Conservation (phyloP, 2,888 invertebrate species). For the Nomada hirtipes region DNA sequence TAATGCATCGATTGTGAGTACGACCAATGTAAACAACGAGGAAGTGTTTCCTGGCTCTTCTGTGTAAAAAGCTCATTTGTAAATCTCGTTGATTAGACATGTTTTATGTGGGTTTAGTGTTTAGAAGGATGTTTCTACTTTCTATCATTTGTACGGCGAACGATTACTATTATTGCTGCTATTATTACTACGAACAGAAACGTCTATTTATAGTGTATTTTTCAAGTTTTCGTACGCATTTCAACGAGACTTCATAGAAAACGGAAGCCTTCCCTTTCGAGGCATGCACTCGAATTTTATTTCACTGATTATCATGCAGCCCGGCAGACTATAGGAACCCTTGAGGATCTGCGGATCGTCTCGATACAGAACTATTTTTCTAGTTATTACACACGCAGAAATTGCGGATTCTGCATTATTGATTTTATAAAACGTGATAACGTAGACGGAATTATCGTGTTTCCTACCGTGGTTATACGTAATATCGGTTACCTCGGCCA, state of each 20-base stretch:
- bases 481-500: conserved; percentile 34
- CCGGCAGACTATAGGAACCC: background rate
- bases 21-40: conserved; percentile 10
- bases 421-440: conserved; percentile 46
- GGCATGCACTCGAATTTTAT: background rate
- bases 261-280: background rate
- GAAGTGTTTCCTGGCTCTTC: conserved; percentile 17
- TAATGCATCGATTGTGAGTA: conserved; percentile 13
- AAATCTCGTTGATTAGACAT: conserved; percentile 25
- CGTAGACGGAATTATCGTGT: conserved; percentile 47
- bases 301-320: conserved; percentile 12
- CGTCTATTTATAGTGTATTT: conserved; percentile 13
- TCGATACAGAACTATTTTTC: conserved; percentile 38
- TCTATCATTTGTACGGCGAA: conserved; percentile 30
- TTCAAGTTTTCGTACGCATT: conserved; percentile 6
- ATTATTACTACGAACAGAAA: background rate
- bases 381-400: conserved; percentile 26
- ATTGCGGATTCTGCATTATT: conserved; percentile 33
- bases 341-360: background rate
- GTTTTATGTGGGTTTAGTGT: background rate
- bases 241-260: background rate
- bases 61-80: conserved; percentile 11
- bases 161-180: background rate
- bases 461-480: conserved; percentile 20
- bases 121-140: conserved; percentile 24